phyloP scores from a whole-genome alignment of 2,113 vertebrate genomes.

The Thinocorus orbignyianus region DNA sequence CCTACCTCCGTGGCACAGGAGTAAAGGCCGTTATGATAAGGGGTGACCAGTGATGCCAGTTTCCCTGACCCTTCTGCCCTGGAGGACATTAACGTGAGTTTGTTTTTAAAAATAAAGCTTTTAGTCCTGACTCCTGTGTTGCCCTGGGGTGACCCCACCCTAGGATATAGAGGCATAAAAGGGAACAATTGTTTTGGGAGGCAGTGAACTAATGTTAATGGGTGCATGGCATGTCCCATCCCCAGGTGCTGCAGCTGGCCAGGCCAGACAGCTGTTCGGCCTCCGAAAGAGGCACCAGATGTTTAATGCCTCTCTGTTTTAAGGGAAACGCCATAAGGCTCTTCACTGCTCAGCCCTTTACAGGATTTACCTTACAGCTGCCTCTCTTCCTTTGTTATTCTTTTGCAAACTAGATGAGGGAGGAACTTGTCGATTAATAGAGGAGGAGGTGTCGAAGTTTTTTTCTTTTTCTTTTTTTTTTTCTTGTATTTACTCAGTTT shows the following conservation, averaged over 20 bases:
- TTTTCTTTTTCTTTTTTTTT: neutral
- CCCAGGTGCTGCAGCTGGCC: neutral
- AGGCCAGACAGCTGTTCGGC: neutral
- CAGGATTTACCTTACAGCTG: neutral
- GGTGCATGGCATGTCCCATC: neutral
- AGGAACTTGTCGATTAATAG: slow-evolving; percentile 25
- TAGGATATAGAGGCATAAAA: rapidly evolving
- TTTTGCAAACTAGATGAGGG: neutral
- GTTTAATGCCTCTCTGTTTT: neutral
- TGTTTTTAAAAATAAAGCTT: neutral
- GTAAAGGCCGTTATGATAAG: neutral
- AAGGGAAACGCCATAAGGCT: neutral
- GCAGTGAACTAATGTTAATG: neutral
- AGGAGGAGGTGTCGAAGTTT: slow-evolving; percentile 23
- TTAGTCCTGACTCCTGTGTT: neutral
- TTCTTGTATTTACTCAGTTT: neutral
- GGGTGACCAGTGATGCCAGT: neutral
- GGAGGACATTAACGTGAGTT: neutral
- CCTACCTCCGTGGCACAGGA: neutral
- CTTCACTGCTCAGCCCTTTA: neutral
- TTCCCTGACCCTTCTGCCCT: neutral
- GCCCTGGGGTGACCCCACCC: neutral
- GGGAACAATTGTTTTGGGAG: rapidly evolving
- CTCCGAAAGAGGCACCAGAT: neutral
- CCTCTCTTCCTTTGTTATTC: neutral